Conservation (phyloP, 2,113 vertebrate genomes). For the Varanus salvator region DNA sequence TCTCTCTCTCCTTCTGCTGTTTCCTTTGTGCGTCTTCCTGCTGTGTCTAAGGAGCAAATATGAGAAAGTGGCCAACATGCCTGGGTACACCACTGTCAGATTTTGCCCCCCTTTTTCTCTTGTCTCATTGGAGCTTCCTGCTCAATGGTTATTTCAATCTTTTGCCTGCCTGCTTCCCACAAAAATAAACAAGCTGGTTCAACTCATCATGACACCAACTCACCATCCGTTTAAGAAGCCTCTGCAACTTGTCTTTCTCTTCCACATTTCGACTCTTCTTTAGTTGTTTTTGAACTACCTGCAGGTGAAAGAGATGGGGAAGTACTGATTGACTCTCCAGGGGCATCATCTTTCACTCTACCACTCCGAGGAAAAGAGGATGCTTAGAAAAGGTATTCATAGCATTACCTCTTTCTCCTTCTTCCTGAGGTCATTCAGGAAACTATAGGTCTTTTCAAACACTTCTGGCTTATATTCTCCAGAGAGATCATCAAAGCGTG, state of each 20-base stretch:
- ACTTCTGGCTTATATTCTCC: constrained; percentile 92
- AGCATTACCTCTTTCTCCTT: constrained; percentile 84
- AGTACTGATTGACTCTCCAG: not conserved
- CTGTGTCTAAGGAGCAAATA: constrained; percentile 79
- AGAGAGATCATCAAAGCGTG: constrained; percentile 95
- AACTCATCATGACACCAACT: constrained; percentile 41
- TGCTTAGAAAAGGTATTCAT: not conserved
- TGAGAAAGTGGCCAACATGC: not conserved
- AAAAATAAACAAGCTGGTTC: not conserved
- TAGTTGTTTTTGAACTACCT: constrained; percentile 81
- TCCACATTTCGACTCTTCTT: constrained; percentile 67
- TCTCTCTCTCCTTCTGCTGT: constrained; percentile 79
- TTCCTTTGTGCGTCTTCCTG: constrained; percentile 83
- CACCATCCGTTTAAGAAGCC: constrained; percentile 80
- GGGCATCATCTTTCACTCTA: not conserved
- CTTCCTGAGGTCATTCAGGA: constrained; percentile 84
- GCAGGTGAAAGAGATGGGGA: constrained; percentile 33
- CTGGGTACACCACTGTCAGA: not conserved
- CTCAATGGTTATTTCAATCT: not conserved
- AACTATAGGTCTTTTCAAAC: constrained; percentile 90
- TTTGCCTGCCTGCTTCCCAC: not conserved
- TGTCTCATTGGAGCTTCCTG: not conserved
- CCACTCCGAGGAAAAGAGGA: not conserved
- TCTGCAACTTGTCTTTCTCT: constrained; percentile 73
- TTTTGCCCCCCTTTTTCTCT: fast-evolving